These are phyloP conservation scores for Pachyseris speciosa DNA, from an alignment of 64 coral and sea anemone species.

Conservation along the genomic window DNA sequence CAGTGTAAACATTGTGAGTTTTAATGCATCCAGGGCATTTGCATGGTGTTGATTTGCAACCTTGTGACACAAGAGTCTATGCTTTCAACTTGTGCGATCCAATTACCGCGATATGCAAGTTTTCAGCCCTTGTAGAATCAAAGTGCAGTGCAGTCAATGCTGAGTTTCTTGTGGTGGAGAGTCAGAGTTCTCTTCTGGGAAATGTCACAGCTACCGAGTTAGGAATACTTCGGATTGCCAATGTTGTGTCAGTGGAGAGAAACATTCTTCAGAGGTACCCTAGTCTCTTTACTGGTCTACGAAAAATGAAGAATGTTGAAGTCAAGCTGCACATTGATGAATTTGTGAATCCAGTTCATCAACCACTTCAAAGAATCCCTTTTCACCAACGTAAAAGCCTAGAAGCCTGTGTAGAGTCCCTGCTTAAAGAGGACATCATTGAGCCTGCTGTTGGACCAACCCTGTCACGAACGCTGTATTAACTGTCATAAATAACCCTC, in stretches of 20 bases:
- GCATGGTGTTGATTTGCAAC: conserved; percentile 6
- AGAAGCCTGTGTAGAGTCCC: conserved; percentile 29
- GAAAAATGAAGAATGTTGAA: conserved; percentile 60
- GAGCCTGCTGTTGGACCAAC: conserved; percentile 19
- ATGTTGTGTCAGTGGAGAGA: conserved; percentile 25
- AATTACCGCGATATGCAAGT: neutral
- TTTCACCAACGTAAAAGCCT: conserved; percentile 22
- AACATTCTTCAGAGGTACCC: neutral
- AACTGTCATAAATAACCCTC: no score
- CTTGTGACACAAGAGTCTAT: conserved; percentile 30
- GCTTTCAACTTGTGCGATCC: conserved; percentile 39
- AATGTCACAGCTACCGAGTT: conserved; percentile 17
- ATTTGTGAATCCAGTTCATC: conserved; percentile 28
- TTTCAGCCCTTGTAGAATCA: conserved; percentile 15
- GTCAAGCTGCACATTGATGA: conserved; percentile 57
- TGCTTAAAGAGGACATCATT: conserved; percentile 42
- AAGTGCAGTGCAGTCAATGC: conserved; percentile 9
- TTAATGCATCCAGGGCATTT: neutral
- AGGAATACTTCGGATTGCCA: conserved; percentile 18
- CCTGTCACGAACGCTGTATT: no score
- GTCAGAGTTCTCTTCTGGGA: conserved; percentile 34
- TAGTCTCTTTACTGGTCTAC: conserved; percentile 48
- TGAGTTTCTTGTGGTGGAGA: conserved; percentile 22
- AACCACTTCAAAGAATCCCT: conserved; percentile 15
- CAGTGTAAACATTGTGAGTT: conserved; percentile 50